phyloP scores from a whole-genome alignment of 2,888 invertebrate genomes.

The Epinotia brunnichana region DNA sequence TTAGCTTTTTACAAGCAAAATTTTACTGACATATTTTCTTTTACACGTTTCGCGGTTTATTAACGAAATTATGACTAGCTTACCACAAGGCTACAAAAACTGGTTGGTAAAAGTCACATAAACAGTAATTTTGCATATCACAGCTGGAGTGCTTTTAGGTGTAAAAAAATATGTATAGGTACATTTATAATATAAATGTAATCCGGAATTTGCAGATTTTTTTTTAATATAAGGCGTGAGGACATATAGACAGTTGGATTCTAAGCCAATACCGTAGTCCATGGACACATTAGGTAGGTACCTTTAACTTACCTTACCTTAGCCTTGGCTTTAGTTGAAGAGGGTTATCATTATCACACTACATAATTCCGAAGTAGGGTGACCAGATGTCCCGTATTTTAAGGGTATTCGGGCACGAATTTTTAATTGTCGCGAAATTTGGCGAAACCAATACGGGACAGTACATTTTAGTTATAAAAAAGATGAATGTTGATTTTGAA shows the following conservation, averaged over 20 bases:
- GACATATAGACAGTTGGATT: neutral
- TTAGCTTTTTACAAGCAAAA: no score
- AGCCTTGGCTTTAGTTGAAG: no score
- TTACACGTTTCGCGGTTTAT: neutral
- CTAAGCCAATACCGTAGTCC: neutral
- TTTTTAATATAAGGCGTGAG: neutral
- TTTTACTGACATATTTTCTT: neutral
- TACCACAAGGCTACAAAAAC: neutral
- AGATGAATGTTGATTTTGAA: no score
- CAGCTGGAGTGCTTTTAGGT: constrained; percentile 20
- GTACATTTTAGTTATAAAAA: no score
- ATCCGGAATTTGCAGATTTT: neutral
- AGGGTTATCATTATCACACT: no score
- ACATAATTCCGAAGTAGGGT: no score
- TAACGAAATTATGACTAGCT: neutral
- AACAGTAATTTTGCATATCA: constrained; percentile 10
- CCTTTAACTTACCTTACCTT: no score
- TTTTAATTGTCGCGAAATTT: no score
- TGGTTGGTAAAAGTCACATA: neutral
- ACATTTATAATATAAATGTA: neutral
- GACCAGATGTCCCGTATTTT: no score
- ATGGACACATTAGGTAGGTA: no score
- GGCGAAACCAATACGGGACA: no score
- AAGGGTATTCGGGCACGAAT: no score
- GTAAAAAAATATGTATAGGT: constrained; percentile 13